Percentiles rank a stretch among this genome's conserved stretches.
Evolutionary conservation across 2,797 vertebrate species (phyloP).

Genomic region (Aplochiton taeniatus): DNA sequence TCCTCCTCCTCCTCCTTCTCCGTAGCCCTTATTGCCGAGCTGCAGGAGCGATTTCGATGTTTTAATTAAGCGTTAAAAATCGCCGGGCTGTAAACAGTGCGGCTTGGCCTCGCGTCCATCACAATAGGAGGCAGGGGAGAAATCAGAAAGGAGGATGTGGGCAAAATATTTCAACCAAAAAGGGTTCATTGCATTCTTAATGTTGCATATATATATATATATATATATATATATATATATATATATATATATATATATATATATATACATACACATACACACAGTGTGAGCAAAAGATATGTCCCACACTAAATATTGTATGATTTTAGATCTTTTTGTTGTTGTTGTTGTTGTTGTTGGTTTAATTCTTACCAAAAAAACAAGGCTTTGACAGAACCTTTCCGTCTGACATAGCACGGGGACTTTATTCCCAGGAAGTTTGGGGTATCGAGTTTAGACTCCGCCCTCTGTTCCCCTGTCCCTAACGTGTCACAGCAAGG

Average conservation of each 20-base stretch:
- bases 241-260: too few relatives aligned
- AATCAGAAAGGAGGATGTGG: too few relatives aligned
- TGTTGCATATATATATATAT: too few relatives aligned
- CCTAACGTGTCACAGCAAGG: conserved; percentile 59
- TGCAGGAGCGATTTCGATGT: conserved; percentile 72
- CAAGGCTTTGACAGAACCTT: background rate
- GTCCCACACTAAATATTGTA: too few relatives aligned
- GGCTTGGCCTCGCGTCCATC: conserved; percentile 36
- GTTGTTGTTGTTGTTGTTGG: too few relatives aligned
- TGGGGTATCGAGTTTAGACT: conserved; percentile 35
- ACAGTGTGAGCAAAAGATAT: too few relatives aligned
- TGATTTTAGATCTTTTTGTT: too few relatives aligned
- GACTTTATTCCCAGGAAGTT: conserved; percentile 39
- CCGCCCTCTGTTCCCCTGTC: conserved; percentile 61
- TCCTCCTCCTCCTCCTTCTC: background rate
- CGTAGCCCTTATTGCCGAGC: conserved; percentile 71
- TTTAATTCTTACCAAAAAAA: too few relatives aligned
- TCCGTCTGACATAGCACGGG: conserved; percentile 26
- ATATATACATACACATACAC: too few relatives aligned
- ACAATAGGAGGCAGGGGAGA: conserved; percentile 2
- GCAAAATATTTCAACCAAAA: too few relatives aligned
- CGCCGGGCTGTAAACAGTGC: conserved; percentile 64
- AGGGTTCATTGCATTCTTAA: too few relatives aligned
- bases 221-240: too few relatives aligned
- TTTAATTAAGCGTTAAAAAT: conserved; percentile 79